Base-by-base conservation (phyloP, 2,888 invertebrate species). In the Amaurobius ferox region DNA sequence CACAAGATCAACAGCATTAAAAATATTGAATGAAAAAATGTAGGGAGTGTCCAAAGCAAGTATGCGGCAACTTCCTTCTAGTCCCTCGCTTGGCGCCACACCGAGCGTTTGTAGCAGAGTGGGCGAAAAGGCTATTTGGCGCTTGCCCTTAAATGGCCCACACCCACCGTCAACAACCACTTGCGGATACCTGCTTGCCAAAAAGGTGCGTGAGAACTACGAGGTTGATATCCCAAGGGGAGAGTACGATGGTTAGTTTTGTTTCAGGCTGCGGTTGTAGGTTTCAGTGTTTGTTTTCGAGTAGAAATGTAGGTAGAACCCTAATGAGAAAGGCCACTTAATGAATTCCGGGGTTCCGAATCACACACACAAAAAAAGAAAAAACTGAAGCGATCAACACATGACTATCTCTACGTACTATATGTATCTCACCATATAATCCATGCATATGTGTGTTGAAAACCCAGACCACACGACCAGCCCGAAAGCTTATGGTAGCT, bases 61-160 rank as follows among this genome's bases (percentile, higher is more conserved):
- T 67, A 67, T 67, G 67, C 67, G 39, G 39, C 23, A 66, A 67
- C 67, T 67, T 67, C 67, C 67, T 67, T 23, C 11, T 67, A 67
- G 67, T 67, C 67, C 67, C 19, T 30, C 29, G 39, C 35, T 7
- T 39, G 67, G 67, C 67, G 67, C 67, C 67, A 67, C 29, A 28
- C 67, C 39, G 5, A 19, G 67, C 23, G 23, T 13, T 67, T 19
- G 11, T 7, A 61, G 19, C 67, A 67, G 39, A 30, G 67, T 67
- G 67, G 67, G 67, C 67, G 67, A 67, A 67, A n/a, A 67, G 67
- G 67, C 67, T 30, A 67, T 67, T 67, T 67, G 67, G 67, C 67
- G 67, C 67, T 67, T 67, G 67, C 67, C 67, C 67, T 67, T 67
- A 67, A 67, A 67, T 67, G 67, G 67, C 67, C 67, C 67, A 67